Conservation (phyloP, 64 coral and sea anemone species). For the Acropora tenuis region DNA sequence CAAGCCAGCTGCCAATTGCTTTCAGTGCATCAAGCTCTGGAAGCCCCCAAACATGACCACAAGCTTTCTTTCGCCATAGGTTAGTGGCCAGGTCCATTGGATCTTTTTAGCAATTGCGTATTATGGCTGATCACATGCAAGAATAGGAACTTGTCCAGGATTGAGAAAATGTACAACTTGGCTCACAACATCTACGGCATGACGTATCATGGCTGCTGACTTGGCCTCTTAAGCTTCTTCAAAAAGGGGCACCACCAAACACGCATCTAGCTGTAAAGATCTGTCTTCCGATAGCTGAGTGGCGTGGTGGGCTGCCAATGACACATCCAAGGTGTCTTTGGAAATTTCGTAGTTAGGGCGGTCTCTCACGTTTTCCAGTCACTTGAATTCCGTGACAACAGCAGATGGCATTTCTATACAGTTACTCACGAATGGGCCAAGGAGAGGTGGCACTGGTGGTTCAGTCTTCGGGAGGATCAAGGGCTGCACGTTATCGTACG, state of each 20-base stretch:
- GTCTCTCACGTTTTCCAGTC: not conserved
- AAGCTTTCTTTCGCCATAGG: no score
- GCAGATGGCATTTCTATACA: conserved; percentile 6
- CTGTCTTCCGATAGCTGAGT: not conserved
- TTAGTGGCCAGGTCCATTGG: no score
- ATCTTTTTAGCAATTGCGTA: no score
- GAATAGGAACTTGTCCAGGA: no score
- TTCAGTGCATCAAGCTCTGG: conserved; percentile 30
- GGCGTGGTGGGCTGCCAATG: not conserved
- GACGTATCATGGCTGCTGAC: conserved; percentile 46
- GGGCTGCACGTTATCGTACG: not conserved
- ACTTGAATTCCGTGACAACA: not conserved
- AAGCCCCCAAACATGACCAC: not conserved
- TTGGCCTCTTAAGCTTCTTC: conserved; percentile 6
- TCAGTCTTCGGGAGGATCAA: no score
- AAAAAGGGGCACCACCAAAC: not conserved
- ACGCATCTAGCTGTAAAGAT: not conserved
- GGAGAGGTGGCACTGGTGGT: no score
- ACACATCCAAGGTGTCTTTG: not conserved
- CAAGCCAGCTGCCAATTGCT: conserved; percentile 53
- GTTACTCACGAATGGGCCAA: not conserved
- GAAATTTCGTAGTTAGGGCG: not conserved
- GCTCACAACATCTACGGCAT: conserved; percentile 39
- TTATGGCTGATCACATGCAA: no score
- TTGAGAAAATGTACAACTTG: not conserved